Conservation (phyloP, 1,140 invertebrate species). For the Lordiphosa clarofinis region DNA sequence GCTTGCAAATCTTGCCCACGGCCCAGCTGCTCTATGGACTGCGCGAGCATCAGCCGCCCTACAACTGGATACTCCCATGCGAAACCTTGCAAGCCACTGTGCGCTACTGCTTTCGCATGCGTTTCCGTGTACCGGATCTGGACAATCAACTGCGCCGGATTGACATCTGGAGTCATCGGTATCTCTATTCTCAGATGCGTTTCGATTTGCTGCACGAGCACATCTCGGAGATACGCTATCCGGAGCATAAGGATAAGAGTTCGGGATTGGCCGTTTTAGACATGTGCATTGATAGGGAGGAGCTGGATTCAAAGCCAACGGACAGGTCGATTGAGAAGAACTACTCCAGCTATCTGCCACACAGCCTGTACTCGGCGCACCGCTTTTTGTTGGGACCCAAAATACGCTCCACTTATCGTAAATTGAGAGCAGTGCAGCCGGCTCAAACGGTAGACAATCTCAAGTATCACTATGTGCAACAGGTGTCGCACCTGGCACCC, state of each 20-base stretch:
- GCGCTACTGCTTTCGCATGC: conserved; percentile 87
- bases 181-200: conserved; percentile 91
- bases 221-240: conserved; percentile 88
- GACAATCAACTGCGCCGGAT: conserved; percentile 83
- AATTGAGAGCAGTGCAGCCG: conserved; percentile 82
- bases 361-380: conserved; percentile 87
- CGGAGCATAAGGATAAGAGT: conserved; percentile 86
- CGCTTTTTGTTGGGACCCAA: conserved; percentile 87
- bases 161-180: conserved; percentile 88
- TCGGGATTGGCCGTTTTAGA: conserved; percentile 91
- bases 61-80: conserved; percentile 81
- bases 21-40: conserved; percentile 88
- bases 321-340: conserved; percentile 85
- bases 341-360: conserved; percentile 90
- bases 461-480: conserved; percentile 88
- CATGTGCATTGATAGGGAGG: conserved; percentile 89
- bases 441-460: conserved; percentile 83
- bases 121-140: conserved; percentile 85
- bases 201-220: conserved; percentile 89
- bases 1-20: conserved; percentile 86
- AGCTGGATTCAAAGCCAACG: conserved; percentile 83
- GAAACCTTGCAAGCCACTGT: conserved; percentile 81
- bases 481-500: conserved; percentile 88
- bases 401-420: conserved; percentile 85
- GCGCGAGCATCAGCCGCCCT: conserved; percentile 32